phyloP scores from a whole-genome alignment of 1,140 invertebrate species.

The Elymnias hypermnestra region DNA sequence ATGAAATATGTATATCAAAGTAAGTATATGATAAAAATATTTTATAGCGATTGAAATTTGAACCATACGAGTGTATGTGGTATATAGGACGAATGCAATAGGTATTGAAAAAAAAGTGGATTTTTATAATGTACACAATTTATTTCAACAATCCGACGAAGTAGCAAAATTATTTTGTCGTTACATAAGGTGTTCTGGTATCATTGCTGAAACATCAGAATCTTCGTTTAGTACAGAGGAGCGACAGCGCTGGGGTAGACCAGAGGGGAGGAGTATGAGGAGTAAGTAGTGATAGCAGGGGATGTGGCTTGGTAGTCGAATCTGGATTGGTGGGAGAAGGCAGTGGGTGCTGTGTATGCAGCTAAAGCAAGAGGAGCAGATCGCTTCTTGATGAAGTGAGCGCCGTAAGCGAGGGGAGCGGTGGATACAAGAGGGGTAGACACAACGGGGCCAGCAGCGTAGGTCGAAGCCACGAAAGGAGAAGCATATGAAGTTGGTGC shows the following conservation, averaged over 20 bases:
- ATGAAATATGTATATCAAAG: no score
- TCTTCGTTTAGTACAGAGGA: background rate
- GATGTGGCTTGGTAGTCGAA: constrained; percentile 25
- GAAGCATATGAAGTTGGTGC: constrained; percentile 22
- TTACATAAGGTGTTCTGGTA: no score
- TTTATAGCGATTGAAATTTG: no score
- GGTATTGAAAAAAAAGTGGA: background rate
- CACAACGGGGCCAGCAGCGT: constrained; percentile 21
- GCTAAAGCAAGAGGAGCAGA: constrained; percentile 35
- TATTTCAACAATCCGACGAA: background rate
- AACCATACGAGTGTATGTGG: no score
- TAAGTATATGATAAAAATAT: no score
- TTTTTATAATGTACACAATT: background rate
- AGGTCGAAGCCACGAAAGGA: constrained; percentile 17
- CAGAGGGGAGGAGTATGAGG: constrained; percentile 34
- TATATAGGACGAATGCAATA: no score
- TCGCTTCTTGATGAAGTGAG: constrained; percentile 51
- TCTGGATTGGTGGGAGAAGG: constrained; percentile 35
- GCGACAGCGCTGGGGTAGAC: constrained; percentile 22
- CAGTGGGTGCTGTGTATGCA: constrained; percentile 25
- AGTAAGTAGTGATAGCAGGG: constrained; percentile 16
- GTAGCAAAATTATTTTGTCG: background rate
- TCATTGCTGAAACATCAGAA: background rate
- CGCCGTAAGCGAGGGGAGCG: constrained; percentile 30
- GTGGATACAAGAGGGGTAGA: constrained; percentile 22